phyloP scores from a whole-genome alignment of 2,888 invertebrate genomes.

The Hypomecis atomaria region DNA sequence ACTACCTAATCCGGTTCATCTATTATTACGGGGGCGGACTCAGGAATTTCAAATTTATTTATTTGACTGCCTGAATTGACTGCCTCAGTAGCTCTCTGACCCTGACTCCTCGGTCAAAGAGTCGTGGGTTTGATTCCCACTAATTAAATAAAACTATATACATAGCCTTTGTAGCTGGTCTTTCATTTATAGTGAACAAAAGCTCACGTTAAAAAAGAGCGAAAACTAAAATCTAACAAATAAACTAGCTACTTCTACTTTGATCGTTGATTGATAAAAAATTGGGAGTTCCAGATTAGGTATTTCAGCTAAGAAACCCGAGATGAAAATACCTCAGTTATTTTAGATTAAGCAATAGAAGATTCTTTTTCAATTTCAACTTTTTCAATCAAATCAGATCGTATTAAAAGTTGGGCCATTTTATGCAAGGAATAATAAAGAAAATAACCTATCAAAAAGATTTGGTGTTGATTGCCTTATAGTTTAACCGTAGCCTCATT shows the following conservation, averaged over 20 bases:
- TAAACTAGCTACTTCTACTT: no score
- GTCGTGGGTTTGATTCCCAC: no score
- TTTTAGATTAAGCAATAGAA: conserved; percentile 10
- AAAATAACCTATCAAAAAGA: conserved; percentile 31
- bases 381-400: conserved; percentile 31
- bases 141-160: no score
- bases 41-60: not conserved
- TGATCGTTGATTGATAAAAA: not conserved
- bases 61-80: no score
- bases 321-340: conserved; percentile 28
- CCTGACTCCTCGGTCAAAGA: no score
- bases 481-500: not conserved
- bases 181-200: no score
- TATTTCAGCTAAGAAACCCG: not conserved
- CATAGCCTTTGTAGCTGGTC: no score
- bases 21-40: conserved; percentile 49
- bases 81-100: no score
- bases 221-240: no score
- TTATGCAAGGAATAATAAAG: conserved; percentile 37
- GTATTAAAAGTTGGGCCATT: conserved; percentile 29
- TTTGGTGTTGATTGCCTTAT: conserved; percentile 20
- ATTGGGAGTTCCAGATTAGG: not conserved
- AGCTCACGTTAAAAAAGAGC: no score
- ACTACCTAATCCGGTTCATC: conserved; percentile 65
- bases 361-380: conserved; percentile 26